A percentile compares a stretch with the other conserved stretches of the same genome.
Conservation (phyloP, 2,888 invertebrate genomes). For the Loripinus fragilis region DNA sequence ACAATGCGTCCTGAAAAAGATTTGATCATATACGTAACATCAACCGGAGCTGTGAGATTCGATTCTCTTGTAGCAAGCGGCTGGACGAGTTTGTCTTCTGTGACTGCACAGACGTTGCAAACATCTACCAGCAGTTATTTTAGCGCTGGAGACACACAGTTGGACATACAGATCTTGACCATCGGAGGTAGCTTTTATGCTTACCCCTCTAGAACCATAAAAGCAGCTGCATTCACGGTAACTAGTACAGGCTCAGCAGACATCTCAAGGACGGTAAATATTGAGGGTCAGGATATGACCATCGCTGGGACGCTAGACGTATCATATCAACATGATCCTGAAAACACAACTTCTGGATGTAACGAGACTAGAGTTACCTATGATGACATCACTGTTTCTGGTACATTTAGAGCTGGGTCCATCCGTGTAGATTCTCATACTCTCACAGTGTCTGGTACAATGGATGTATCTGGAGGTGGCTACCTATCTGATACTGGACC, state of each 20-base stretch:
- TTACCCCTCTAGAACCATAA: constrained; percentile 40
- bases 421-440: constrained; percentile 35
- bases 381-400: constrained; percentile 48
- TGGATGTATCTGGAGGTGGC: constrained; percentile 66
- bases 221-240: constrained; percentile 38
- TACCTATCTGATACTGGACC: constrained; percentile 63
- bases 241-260: constrained; percentile 45
- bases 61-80: constrained; percentile 45
- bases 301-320: constrained; percentile 46
- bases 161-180: constrained; percentile 31
- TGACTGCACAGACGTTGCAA: constrained; percentile 40
- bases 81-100: constrained; percentile 32
- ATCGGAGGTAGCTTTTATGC: constrained; percentile 50
- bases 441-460: constrained; percentile 48
- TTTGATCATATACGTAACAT: constrained; percentile 30
- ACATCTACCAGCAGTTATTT: constrained; percentile 49
- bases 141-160: constrained; percentile 58
- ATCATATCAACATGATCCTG: constrained; percentile 55
- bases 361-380: constrained; percentile 43
- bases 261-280: constrained; percentile 36
- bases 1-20: constrained; percentile 23
- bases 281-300: constrained; percentile 6
- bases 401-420: constrained; percentile 66
- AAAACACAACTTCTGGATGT: constrained; percentile 40
- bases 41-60: constrained; percentile 43